These are phyloP conservation scores for Uloborus diversus DNA, from an alignment of 1,140 invertebrate genomes.

Conservation along the genomic window DNA sequence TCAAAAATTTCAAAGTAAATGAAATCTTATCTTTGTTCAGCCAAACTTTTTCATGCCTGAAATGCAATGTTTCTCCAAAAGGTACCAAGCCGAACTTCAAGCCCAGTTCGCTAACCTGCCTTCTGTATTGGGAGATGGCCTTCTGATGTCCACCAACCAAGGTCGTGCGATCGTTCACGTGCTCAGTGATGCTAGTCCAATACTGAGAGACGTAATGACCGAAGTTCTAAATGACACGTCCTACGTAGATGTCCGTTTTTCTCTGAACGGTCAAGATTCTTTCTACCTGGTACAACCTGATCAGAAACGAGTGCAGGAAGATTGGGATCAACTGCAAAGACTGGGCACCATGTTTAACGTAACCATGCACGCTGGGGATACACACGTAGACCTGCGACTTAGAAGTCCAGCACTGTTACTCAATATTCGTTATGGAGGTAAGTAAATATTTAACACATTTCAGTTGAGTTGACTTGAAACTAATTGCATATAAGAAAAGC, in stretches of 20 bases:
- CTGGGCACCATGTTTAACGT: constrained; percentile 80
- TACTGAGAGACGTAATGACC: constrained; percentile 86
- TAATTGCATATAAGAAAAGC: too few relatives aligned
- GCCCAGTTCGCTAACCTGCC: constrained; percentile 68
- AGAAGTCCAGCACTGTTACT: constrained; percentile 69
- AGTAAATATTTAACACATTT: too few relatives aligned
- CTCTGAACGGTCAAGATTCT: constrained; percentile 89
- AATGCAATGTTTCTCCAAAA: not conserved
- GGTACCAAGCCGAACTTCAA: constrained; percentile 69
- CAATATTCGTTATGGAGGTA: constrained; percentile 81
- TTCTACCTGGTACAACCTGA: constrained; percentile 96
- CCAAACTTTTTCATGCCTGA: not conserved
- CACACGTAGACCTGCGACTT: constrained; percentile 74
- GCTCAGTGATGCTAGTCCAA: constrained; percentile 80
- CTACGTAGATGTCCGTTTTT: constrained; percentile 86
- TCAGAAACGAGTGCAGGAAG: constrained; percentile 82
- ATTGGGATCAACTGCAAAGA: constrained; percentile 85
- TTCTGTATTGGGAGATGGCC: constrained; percentile 77
- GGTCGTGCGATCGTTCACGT: constrained; percentile 74
- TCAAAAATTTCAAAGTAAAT: not conserved
- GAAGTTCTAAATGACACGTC: constrained; percentile 92
- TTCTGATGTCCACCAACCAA: constrained; percentile 82
- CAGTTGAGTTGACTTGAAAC: too few relatives aligned
- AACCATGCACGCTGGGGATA: constrained; percentile 75
- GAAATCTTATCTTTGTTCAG: not conserved